phyloP scores from a whole-genome alignment of 2,888 invertebrate genomes.

The Drosophila tanythrix region DNA sequence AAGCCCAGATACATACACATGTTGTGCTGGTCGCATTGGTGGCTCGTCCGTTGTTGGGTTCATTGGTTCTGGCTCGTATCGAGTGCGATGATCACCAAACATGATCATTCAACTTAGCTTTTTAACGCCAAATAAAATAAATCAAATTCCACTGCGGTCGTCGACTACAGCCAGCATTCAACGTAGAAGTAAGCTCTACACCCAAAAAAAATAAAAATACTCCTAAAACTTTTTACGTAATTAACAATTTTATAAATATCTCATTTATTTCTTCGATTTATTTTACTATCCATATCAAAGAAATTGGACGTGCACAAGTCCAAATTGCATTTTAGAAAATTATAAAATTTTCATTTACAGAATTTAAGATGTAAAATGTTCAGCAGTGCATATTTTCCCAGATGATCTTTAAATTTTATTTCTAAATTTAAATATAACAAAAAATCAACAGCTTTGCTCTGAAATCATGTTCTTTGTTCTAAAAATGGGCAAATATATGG shows the following conservation, averaged over 20 bases:
- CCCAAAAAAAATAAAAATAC: not conserved
- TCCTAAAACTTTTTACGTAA: not conserved
- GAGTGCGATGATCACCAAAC: constrained; percentile 74
- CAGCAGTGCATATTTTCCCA: rapidly evolving
- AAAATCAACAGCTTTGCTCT: rapidly evolving
- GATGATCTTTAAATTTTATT: not conserved
- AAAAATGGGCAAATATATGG: not conserved
- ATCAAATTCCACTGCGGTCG: constrained; percentile 80
- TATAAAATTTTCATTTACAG: not conserved
- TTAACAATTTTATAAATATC: not conserved
- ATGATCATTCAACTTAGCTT: constrained; percentile 80
- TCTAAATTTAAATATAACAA: not conserved
- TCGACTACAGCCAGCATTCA: constrained; percentile 53
- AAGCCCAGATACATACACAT: constrained; percentile 68
- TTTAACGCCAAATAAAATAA: constrained; percentile 82
- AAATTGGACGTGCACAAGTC: not conserved
- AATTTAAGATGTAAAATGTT: not conserved
- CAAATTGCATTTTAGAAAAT: not conserved
- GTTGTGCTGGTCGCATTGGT: constrained; percentile 43
- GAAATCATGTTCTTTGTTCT: not conserved
- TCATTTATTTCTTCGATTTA: not conserved
- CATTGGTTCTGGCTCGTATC: constrained; percentile 66
- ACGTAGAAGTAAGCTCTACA: constrained; percentile 5
- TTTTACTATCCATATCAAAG: not conserved
- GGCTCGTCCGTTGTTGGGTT: constrained; percentile 38